These are phyloP conservation scores for Plutomurus gul DNA, from an alignment of 1,140 invertebrate species.

Conservation along the genomic window DNA sequence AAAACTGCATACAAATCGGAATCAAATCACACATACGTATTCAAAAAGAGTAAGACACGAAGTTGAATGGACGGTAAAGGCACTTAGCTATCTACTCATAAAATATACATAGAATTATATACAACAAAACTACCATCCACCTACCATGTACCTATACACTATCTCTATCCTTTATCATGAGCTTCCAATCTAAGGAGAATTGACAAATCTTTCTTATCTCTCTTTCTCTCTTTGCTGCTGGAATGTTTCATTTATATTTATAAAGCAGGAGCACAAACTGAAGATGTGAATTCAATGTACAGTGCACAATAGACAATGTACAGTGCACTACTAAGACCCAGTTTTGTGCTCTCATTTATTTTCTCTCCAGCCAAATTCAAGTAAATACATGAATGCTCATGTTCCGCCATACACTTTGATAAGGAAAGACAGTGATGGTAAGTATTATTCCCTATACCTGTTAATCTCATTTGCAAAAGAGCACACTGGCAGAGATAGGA, in stretches of 20 bases:
- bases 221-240: background rate
- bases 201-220: background rate
- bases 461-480: too few species aligned
- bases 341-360: too few species aligned
- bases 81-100: background rate
- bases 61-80: background rate
- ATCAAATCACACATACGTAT: background rate
- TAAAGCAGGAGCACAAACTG: background rate
- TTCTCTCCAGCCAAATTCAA: too few species aligned
- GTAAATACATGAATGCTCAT: too few species aligned
- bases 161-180: too few species aligned
- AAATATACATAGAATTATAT: conserved; percentile 17
- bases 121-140: background rate
- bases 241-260: conserved; percentile 12
- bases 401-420: too few species aligned
- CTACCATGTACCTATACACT: background rate
- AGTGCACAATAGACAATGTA: background rate
- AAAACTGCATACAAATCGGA: conserved; percentile 24
- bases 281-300: background rate
- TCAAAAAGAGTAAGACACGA: background rate
- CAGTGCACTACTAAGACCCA: background rate
- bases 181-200: too few species aligned
- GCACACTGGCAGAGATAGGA: too few species aligned
- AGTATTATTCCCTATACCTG: too few species aligned
- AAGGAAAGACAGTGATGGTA: too few species aligned